Base-by-base conservation (phyloP, 2,797 vertebrate species). In the Pterois miles region DNA sequence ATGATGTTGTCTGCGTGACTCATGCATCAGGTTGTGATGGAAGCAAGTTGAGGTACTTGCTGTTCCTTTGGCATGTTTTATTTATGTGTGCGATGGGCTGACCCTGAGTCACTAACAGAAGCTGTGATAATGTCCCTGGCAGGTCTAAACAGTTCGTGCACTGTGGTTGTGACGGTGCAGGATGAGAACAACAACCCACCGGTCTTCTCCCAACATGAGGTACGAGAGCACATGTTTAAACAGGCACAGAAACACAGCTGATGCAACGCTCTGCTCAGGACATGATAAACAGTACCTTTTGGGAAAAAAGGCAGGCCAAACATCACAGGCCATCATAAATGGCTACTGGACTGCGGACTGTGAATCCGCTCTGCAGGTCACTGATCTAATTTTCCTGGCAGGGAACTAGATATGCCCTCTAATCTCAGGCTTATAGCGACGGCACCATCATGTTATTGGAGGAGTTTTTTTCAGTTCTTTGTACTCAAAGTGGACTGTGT, bases 111-210 rank as follows among this genome's bases (percentile, higher is more conserved):
- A 91, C 80, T 88, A 80, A 93, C 87, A 79, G 87, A 86, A 72
- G 84, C 86, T 86, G 71, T 82, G 79, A 82, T 87, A 58, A 76
- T 93, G 84, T 91, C 77, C 71, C 81, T 82, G 90, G 67, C 89
- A 96, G 95, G 94, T 76, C 85, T 96, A 27, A 97, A 95, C 90
- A 96, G 94, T 78, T 96, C 92, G 2, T 96, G 95, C 73, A 95
- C 94, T 0, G 56, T 96, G 43, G 89, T 94, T 11, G 91, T 96
- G 76, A 94, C 78, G 0, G 86, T 96, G 53, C 87, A 91, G 29
- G 95, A 97, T 58, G 86, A 95, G 85, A 97, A 96, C 89, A 95
- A 97, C 91, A 96, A 92, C 23, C 93, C 95, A 40, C 95, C 96
- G 0, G 88, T 95, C 43, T 96, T 96, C 85, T 94, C 95, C 71